Percentiles rank a stretch among this genome's conserved stretches.
Conservation (phyloP, 2,113 vertebrate genomes). For the Astur gentilis region DNA sequence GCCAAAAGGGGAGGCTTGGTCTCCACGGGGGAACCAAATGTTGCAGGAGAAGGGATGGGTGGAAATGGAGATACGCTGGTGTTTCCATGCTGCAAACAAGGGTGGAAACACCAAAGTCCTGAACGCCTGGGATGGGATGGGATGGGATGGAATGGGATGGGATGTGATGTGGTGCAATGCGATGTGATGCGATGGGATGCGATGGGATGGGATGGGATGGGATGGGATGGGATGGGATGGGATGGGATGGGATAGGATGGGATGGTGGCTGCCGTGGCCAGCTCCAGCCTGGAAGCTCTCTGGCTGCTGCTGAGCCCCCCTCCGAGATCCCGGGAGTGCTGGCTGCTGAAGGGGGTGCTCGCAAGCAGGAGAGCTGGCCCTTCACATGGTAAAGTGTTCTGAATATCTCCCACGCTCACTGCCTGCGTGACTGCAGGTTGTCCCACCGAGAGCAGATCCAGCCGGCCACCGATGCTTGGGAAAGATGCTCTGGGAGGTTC, state of each 20-base stretch:
- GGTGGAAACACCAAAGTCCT: not conserved
- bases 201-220: not conserved
- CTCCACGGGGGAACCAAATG: not conserved
- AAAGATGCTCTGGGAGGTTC: not conserved
- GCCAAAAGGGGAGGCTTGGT: not conserved
- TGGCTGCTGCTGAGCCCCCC: not conserved
- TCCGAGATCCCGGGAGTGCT: fast-evolving
- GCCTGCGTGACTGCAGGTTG: not conserved
- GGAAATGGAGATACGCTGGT: not conserved
- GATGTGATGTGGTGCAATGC: not conserved
- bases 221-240: not conserved
- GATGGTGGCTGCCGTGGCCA: no score
- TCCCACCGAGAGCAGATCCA: not conserved
- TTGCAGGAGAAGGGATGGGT: not conserved
- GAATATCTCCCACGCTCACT: not conserved
- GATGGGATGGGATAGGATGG: no score
- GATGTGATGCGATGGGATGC: no score
- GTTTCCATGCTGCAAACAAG: not conserved
- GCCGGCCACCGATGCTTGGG: fast-evolving
- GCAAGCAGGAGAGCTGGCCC: not conserved
- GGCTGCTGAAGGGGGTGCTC: not conserved
- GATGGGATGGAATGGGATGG: no score
- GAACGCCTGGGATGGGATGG: not conserved
- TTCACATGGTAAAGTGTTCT: not conserved
- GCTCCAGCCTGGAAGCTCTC: not conserved